Conservation (phyloP, 1,140 invertebrate species). For the Zaprionus kolodkinae region DNA sequence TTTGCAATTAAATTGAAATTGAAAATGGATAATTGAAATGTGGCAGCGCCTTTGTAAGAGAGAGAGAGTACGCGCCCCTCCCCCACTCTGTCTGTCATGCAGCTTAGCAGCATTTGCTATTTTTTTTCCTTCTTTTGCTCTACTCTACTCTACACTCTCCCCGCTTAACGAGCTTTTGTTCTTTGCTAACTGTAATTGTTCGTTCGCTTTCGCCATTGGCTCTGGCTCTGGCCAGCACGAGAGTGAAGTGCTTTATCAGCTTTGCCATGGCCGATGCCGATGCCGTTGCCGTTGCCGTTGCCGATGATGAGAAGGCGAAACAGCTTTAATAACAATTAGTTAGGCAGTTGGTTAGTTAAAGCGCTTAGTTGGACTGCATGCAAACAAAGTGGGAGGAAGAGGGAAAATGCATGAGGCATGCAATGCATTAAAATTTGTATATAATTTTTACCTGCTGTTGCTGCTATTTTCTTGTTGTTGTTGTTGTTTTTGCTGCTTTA, state of each 20-base stretch:
- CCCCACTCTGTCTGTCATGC: background rate
- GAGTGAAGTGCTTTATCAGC: constrained; percentile 29
- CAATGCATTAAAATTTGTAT: constrained; percentile 34
- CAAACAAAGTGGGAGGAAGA: constrained; percentile 14
- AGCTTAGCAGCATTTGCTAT: constrained; percentile 30
- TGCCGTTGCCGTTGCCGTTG: constrained; percentile 20
- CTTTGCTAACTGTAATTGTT: constrained; percentile 70
- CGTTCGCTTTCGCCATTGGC: constrained; percentile 40
- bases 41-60: background rate
- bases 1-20: constrained; percentile 33
- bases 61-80: background rate
- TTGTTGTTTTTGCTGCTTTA: background rate
- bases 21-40: constrained; percentile 6
- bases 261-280: constrained; percentile 25
- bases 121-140: background rate
- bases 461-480: background rate
- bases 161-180: constrained; percentile 64
- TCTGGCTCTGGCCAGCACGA: background rate
- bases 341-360: constrained; percentile 9
- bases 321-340: constrained; percentile 50
- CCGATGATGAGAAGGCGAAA: constrained; percentile 1
- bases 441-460: constrained; percentile 44
- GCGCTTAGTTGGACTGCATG: constrained; percentile 33
- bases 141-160: too few relatives aligned
- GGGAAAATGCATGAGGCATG: constrained; percentile 18